Evolutionary conservation across 92 coral and sea anemone genomes (phyloP).

Genomic region (Galaxea fascicularis): DNA sequence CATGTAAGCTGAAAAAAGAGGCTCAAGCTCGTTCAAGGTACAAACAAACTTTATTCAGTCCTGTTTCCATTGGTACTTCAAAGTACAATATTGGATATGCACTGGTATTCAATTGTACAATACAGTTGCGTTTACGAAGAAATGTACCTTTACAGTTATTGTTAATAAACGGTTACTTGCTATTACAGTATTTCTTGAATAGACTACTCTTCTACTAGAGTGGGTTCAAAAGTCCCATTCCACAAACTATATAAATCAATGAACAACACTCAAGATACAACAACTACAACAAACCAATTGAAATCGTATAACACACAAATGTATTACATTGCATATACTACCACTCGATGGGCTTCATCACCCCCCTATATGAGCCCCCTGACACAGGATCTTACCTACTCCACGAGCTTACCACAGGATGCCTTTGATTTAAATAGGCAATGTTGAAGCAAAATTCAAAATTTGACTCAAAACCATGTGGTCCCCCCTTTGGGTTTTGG

Average conservation of each 20-base stretch:
- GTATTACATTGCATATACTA: background rate
- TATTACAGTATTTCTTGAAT: too few species aligned
- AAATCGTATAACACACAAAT: background rate
- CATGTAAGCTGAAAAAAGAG: slow-evolving; percentile 51
- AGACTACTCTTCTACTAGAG: slow-evolving; percentile 29
- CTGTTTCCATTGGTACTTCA: slow-evolving; percentile 20
- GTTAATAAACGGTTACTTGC: slow-evolving; percentile 43
- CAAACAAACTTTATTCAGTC: slow-evolving; percentile 46
- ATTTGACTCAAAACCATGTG: too few species aligned
- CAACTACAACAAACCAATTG: slow-evolving; percentile 24
- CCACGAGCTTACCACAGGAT: slow-evolving; percentile 32
- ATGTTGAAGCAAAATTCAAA: too few species aligned
- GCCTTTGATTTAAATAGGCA: slow-evolving; percentile 36
- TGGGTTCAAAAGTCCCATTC: slow-evolving; percentile 34
- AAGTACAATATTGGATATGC: slow-evolving; percentile 13
- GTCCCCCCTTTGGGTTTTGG: too few species aligned
- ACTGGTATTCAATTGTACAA: slow-evolving; percentile 35
- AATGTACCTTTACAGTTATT: slow-evolving; percentile 52
- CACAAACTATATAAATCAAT: slow-evolving; percentile 21
- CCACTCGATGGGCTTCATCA: slow-evolving; percentile 23
- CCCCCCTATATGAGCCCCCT: background rate
- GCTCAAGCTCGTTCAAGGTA: slow-evolving; percentile 50
- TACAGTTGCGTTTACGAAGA: slow-evolving; percentile 45
- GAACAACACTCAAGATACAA: slow-evolving; percentile 18
- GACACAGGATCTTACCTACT: background rate